Evolutionary conservation across 2,113 vertebrate genomes (phyloP).

Genomic region (Oostethus manadensis): DNA sequence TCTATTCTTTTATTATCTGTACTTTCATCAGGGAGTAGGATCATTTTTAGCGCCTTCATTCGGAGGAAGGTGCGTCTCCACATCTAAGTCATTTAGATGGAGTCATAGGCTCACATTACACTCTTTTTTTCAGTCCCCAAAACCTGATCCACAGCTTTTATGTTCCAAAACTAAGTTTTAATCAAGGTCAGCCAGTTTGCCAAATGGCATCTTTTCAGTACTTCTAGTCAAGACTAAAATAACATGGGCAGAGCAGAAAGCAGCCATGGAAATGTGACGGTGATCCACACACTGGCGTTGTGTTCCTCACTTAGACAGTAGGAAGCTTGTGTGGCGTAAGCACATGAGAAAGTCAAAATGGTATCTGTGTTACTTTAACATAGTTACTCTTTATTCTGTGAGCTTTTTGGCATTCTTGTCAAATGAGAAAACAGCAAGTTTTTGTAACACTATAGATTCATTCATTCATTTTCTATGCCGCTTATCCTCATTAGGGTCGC

Average conservation of each 20-base stretch:
- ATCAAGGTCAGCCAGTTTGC: slow-evolving; percentile 27
- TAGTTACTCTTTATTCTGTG: not conserved
- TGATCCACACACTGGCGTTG: slow-evolving; percentile 26
- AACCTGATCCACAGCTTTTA: slow-evolving; percentile 13
- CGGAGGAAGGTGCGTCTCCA: slow-evolving; percentile 10
- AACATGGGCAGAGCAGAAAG: slow-evolving; percentile 15
- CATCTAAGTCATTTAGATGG: slow-evolving; percentile 9
- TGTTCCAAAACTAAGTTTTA: slow-evolving; percentile 19
- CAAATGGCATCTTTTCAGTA: slow-evolving; percentile 18
- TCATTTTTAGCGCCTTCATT: slow-evolving; percentile 15
- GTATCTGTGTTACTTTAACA: slow-evolving; percentile 14
- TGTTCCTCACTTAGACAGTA: slow-evolving; percentile 14
- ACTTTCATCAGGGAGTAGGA: not conserved
- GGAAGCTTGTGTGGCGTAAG: slow-evolving; percentile 14
- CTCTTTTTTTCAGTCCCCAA: slow-evolving; percentile 11
- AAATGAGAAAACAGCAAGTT: not conserved
- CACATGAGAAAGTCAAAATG: slow-evolving; percentile 2
- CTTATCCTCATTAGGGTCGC: too few relatives aligned
- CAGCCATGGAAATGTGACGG: slow-evolving; percentile 18
- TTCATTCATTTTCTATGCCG: too few relatives aligned
- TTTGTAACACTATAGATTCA: not conserved
- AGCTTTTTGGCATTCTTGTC: not conserved
- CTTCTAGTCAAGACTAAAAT: slow-evolving; percentile 27
- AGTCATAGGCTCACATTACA: slow-evolving; percentile 16
- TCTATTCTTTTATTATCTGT: not conserved